Evolutionary conservation across 2,888 invertebrate genomes (phyloP).

Genomic region (Hypercompe scribonia): DNA sequence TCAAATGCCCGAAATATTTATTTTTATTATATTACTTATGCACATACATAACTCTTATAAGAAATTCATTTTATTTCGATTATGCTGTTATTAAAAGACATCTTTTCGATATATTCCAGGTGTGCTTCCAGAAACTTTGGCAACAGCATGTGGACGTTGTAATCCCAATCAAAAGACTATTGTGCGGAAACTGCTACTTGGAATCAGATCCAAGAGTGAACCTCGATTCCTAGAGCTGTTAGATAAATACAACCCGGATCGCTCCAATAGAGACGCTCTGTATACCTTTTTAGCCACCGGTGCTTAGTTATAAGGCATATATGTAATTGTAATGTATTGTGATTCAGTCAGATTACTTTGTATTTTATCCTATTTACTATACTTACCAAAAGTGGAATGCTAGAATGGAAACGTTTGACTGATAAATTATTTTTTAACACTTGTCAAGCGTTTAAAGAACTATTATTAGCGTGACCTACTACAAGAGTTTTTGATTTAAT

Average conservation of each 20-base stretch:
- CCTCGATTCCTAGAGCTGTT: conserved; percentile 89
- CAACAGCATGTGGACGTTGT: conserved; percentile 89
- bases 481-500: background rate
- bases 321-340: conserved; percentile 8
- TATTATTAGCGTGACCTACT: background rate
- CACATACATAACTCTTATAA: no score
- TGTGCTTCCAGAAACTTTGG: conserved; percentile 90
- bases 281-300: conserved; percentile 81
- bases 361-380: conserved; percentile 14
- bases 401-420: conserved; percentile 8
- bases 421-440: background rate
- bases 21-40: no score
- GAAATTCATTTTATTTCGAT: no score
- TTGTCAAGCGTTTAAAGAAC: background rate
- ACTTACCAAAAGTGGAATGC: background rate
- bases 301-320: conserved; percentile 64
- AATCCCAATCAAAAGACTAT: conserved; percentile 88
- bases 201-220: conserved; percentile 89
- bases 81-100: background rate
- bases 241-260: conserved; percentile 90
- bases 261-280: conserved; percentile 88
- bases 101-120: conserved; percentile 76
- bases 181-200: conserved; percentile 88
- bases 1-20: no score
- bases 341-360: conserved; percentile 17